Evolutionary conservation across 2,888 invertebrate species (phyloP).

Genomic region (Oligia strigilis): DNA sequence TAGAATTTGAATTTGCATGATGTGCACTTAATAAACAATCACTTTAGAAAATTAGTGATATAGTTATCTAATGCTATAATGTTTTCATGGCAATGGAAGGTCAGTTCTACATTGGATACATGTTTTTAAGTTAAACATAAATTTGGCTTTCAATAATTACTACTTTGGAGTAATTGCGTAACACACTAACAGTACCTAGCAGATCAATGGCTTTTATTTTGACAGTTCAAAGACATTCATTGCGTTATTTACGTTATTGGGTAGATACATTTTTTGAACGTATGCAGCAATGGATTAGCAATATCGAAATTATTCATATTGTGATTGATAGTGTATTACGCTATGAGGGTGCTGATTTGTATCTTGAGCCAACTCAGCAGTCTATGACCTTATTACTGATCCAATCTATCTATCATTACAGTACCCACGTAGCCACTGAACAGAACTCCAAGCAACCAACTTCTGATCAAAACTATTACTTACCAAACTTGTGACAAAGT

Average conservation of each 20-base stretch:
- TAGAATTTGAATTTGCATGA: background rate
- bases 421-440: background rate
- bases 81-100: background rate
- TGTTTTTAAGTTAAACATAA: background rate
- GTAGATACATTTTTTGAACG: no score
- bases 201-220: no score
- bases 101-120: background rate
- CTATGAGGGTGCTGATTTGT: background rate
- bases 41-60: background rate
- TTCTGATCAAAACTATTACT: conserved; percentile 13
- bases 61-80: background rate
- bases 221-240: no score
- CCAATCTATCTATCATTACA: background rate
- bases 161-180: background rate
- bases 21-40: background rate
- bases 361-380: background rate
- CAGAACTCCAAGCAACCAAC: background rate
- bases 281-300: no score
- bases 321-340: background rate
- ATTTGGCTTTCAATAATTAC: background rate
- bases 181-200: no score
- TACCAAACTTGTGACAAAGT: conserved; percentile 7
- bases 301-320: background rate
- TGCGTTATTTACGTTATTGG: no score
- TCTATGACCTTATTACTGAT: background rate